Percentiles rank a stretch among this genome's conserved stretches.
Conservation (phyloP, 1,140 invertebrate genomes). For the Marisa cornuarietis region DNA sequence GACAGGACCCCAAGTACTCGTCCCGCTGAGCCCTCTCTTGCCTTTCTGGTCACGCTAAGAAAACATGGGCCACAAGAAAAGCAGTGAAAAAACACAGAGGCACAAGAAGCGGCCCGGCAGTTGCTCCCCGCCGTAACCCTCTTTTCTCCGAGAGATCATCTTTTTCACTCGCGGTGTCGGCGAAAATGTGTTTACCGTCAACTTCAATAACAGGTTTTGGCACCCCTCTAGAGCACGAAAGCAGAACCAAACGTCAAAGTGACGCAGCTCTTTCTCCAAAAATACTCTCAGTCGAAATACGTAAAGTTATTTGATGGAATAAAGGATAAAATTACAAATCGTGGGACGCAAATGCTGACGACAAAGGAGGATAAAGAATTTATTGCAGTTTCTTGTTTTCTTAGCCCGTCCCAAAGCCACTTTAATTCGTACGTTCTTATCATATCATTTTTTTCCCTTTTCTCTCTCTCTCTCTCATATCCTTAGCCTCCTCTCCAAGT, state of each 20-base stretch:
- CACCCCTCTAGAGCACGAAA: not conserved
- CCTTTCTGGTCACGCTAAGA: slow-evolving; percentile 15
- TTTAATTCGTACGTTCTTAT: not conserved
- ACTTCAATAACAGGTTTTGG: slow-evolving; percentile 13
- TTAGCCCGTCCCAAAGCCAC: not conserved
- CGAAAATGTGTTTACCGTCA: slow-evolving; percentile 23
- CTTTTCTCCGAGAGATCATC: not conserved
- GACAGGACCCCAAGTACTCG: not conserved
- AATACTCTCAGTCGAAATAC: not conserved
- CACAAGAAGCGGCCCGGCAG: not conserved
- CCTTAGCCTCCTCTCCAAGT: not conserved
- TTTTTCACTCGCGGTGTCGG: not conserved
- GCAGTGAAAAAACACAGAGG: slow-evolving; percentile 6
- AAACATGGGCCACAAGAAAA: not conserved
- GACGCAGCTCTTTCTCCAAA: not conserved
- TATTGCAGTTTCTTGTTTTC: slow-evolving; percentile 19
- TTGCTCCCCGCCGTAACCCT: slow-evolving; percentile 1
- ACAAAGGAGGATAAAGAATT: not conserved
- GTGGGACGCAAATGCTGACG: not conserved
- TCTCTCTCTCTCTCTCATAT: not conserved
- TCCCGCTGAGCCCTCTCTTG: slow-evolving; percentile 2
- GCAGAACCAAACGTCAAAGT: slow-evolving; percentile 18
- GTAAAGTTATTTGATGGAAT: no score
- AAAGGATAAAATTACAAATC: slow-evolving; percentile 17
- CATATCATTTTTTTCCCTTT: not conserved